Conservation (phyloP, 2,113 vertebrate species). For the Pachyramphus minor region DNA sequence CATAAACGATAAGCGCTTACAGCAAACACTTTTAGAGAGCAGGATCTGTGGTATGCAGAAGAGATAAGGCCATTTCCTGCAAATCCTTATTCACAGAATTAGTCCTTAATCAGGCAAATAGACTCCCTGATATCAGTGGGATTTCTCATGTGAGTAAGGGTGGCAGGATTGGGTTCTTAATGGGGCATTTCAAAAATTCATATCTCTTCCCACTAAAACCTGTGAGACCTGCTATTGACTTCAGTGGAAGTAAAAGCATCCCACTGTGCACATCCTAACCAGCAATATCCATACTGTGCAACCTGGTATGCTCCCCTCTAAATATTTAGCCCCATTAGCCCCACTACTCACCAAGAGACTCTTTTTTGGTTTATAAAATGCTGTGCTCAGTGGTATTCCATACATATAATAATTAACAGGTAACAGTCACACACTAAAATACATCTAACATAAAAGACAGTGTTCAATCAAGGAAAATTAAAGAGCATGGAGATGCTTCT, state of each 20-base stretch:
- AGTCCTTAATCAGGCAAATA: constrained; percentile 50
- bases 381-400: background rate
- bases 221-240: background rate
- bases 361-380: background rate
- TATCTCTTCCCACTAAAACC: background rate
- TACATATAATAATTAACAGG: background rate
- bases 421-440: background rate
- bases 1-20: constrained; percentile 56
- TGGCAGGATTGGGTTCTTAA: constrained; percentile 14
- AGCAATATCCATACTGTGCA: background rate
- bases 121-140: background rate
- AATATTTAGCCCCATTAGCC: background rate
- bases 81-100: constrained; percentile 62
- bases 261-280: background rate
- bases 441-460: background rate
- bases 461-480: background rate
- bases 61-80: constrained; percentile 64
- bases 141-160: background rate
- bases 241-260: background rate
- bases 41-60: constrained; percentile 58
- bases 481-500: background rate
- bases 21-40: constrained; percentile 65
- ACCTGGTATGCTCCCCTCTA: background rate
- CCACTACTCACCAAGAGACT: background rate
- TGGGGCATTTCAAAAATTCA: background rate